Percentiles rank a stretch among this genome's conserved stretches.
Evolutionary conservation across 2,888 invertebrate species (phyloP).

Genomic region (Pegoplata infirma): DNA sequence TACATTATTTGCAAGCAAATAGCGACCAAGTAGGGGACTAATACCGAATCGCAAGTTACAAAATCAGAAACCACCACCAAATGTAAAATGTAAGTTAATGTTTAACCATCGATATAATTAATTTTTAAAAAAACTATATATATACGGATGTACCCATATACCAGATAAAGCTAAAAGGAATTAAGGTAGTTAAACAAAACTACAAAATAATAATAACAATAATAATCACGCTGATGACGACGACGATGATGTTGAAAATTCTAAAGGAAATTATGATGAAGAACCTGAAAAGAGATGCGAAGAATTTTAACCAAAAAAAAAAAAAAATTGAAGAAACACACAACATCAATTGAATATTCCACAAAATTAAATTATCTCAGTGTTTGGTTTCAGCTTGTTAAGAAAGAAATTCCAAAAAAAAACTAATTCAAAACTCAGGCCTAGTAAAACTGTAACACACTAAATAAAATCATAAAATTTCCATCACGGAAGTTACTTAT

Average conservation of each 20-base stretch:
- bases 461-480: too few relatives aligned
- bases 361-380: constrained; percentile 3
- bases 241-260: too few relatives aligned
- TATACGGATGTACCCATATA: neutral
- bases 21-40: too few relatives aligned
- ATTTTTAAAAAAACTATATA: neutral
- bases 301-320: neutral
- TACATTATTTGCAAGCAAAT: too few relatives aligned
- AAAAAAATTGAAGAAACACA: too few relatives aligned
- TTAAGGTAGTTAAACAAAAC: constrained; percentile 9
- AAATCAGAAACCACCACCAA: too few relatives aligned
- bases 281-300: constrained; percentile 16
- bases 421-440: neutral
- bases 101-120: neutral
- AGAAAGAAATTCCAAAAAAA: constrained; percentile 19
- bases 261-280: too few relatives aligned
- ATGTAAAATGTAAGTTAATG: too few relatives aligned
- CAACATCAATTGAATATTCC: constrained; percentile 4
- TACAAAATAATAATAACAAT: constrained; percentile 15
- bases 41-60: too few relatives aligned
- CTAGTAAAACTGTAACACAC: neutral
- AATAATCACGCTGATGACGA: neutral
- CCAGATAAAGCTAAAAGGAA: neutral
- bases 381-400: neutral
- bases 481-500: too few relatives aligned